phyloP scores from a whole-genome alignment of 2,888 invertebrate genomes.

The Entomobrya proxima region DNA sequence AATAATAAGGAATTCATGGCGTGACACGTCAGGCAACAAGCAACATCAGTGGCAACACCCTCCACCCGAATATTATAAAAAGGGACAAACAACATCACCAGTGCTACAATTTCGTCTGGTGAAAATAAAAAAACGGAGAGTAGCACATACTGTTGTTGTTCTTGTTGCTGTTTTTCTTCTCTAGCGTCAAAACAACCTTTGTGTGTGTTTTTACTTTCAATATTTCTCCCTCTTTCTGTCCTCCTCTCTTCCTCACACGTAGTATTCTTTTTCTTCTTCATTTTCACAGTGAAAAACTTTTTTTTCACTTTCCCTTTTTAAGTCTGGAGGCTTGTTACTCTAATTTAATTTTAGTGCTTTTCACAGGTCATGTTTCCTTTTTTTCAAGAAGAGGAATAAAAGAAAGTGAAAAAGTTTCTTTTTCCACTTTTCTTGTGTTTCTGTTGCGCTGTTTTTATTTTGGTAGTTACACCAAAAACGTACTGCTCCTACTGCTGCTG shows the following conservation, averaged over 20 bases:
- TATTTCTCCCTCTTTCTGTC: slow-evolving; percentile 35
- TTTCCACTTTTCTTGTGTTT: neutral
- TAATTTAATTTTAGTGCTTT: slow-evolving; percentile 59
- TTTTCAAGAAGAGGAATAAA: neutral
- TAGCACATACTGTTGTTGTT: neutral
- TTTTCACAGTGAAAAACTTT: neutral
- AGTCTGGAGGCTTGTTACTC: slow-evolving; percentile 20
- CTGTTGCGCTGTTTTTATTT: neutral
- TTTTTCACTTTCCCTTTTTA: neutral
- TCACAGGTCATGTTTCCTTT: slow-evolving; percentile 60
- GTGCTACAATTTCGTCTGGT: neutral
- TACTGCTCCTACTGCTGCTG: no score
- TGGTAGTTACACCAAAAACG: neutral
- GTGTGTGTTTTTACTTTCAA: neutral
- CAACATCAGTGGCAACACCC: neutral
- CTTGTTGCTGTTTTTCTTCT: neutral
- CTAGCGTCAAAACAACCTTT: neutral
- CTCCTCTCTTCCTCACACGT: no score
- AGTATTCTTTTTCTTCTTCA: slow-evolving; percentile 14
- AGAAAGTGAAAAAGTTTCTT: neutral
- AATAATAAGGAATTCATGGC: slow-evolving; percentile 49
- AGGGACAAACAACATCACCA: neutral
- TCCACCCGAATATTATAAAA: neutral
- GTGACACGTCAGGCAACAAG: slow-evolving; percentile 14
- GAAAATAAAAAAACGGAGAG: neutral